Base-by-base conservation (phyloP, 2,888 invertebrate species). In the Acronicta psi region DNA sequence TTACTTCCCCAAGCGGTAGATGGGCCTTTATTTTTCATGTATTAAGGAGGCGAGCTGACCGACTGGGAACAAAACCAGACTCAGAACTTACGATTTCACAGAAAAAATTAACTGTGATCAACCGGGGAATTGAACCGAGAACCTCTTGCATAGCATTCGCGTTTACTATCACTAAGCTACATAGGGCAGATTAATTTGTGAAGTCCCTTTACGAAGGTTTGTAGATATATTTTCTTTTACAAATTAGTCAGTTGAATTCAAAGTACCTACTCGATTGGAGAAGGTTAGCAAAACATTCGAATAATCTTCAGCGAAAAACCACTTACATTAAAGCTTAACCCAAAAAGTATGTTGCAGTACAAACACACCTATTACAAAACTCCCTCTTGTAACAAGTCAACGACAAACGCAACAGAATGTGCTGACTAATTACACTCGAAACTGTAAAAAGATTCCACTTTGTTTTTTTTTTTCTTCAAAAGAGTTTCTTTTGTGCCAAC, bases 401-500 rank as follows among this genome's bases (percentile, higher is more conserved):
- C 31, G 41, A 70, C 47, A 50, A 59, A 37, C 46, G 13, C 23
- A 37, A 51, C 16, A 61, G 43, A 77, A 73, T 66, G 45, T 75
- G 76, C 78, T 68, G 78, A 76, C 52, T 76, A 72, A 76, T 76
- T 69, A 66, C 52, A 51, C 25, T 36, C 16, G 37, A 61, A 54
- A 58, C 42, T 65, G 45, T 66, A 62, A 53, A 66, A 52, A 70
- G 55, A 63, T 75, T 58, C 73, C 36, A 11, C 41, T 6, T 23
- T 8, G 52, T n/a, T 73, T 71, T 73, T 55, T 72, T 72, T 73
- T 63, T 66, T 55, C 50, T 58, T n/a, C 34, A 67, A 72, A 66
- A 54, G 47, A 46, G 67, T 41, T 34, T 51, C 62, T 66, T 79
- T 77, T 77, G 75, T 80, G 56, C 65, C 65, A 63, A 71, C 74